These are phyloP conservation scores for Hephaestus fuliginosus DNA, from an alignment of 2,797 vertebrate genomes.

Conservation along the genomic window DNA sequence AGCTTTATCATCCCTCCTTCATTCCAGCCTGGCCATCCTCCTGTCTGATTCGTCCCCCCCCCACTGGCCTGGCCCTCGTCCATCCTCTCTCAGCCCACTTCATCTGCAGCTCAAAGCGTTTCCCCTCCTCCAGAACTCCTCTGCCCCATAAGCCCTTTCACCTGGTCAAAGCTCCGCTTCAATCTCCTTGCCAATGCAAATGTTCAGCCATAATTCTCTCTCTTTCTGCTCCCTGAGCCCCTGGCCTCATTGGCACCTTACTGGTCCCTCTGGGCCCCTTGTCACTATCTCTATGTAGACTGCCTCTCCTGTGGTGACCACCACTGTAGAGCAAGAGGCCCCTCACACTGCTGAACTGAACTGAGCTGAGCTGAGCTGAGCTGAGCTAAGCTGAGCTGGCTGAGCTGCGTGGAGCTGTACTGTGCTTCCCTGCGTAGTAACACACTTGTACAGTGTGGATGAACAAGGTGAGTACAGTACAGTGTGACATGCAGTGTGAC, in stretches of 20 bases:
- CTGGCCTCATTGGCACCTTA: conserved; percentile 9
- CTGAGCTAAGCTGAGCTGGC: conserved; percentile 48
- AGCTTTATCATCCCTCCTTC: conserved; percentile 26
- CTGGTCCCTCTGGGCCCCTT: conserved; percentile 6
- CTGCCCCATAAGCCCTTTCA: conserved; percentile 23
- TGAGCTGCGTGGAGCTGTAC: conserved; percentile 22
- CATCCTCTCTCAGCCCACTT: conserved; percentile 1
- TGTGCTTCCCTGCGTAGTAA: conserved; percentile 23
- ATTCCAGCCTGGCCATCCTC: background rate
- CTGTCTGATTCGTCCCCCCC: conserved; percentile 8
- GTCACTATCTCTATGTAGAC: conserved; percentile 46
- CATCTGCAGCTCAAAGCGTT: conserved; percentile 37
- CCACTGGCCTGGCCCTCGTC: conserved; percentile 9
- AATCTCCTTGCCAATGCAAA: conserved; percentile 40
- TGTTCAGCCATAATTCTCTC: conserved; percentile 53
- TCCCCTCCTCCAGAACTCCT: conserved; percentile 15
- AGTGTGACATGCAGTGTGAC: conserved; percentile 14
- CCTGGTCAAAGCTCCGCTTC: conserved; percentile 37
- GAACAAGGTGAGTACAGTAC: conserved; percentile 36
- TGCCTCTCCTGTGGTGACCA: conserved; percentile 53
- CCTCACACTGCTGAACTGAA: conserved; percentile 59
- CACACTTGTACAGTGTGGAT: conserved; percentile 8
- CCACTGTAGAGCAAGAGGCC: conserved; percentile 52
- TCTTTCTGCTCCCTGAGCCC: conserved; percentile 60
- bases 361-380: conserved; percentile 37